These are phyloP conservation scores for Triplophysa rosa DNA, from an alignment of 2,113 vertebrate genomes.

Conservation along the genomic window DNA sequence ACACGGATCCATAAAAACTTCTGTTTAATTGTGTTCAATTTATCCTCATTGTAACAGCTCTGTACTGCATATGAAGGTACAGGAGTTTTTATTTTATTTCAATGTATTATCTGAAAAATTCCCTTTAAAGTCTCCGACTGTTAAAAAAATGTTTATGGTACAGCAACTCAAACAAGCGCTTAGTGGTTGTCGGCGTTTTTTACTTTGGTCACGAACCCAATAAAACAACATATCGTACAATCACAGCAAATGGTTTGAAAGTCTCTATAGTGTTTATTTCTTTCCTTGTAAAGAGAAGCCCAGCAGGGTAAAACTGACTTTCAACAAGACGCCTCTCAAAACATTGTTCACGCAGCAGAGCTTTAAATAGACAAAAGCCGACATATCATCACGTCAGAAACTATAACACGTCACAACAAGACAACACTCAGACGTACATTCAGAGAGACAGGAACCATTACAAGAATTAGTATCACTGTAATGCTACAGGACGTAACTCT, in stretches of 20 bases:
- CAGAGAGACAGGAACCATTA: not conserved
- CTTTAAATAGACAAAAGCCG: conserved; percentile 24
- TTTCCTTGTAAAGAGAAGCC: not conserved
- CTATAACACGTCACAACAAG: conserved; percentile 15
- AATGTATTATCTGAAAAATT: no score
- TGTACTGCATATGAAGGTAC: not conserved
- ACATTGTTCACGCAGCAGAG: not conserved
- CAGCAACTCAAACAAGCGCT: not conserved
- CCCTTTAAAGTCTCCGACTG: not conserved
- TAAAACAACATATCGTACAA: not conserved
- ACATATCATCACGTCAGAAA: conserved; percentile 23
- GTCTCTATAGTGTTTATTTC: not conserved
- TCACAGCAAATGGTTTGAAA: not conserved
- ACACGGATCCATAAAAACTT: not conserved
- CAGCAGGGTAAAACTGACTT: conserved; percentile 4
- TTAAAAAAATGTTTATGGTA: not conserved
- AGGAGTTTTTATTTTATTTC: no score
- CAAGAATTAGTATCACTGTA: not conserved
- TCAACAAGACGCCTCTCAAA: conserved; percentile 13
- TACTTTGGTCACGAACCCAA: not conserved
- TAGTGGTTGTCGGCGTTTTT: not conserved
- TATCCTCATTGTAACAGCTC: not conserved
- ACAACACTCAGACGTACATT: not conserved
- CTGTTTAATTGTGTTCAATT: not conserved
- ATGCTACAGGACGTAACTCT: not conserved